Percentiles rank a stretch among this genome's conserved stretches.
Conservation (phyloP, 2,113 vertebrate species). For the Lophius piscatorius region DNA sequence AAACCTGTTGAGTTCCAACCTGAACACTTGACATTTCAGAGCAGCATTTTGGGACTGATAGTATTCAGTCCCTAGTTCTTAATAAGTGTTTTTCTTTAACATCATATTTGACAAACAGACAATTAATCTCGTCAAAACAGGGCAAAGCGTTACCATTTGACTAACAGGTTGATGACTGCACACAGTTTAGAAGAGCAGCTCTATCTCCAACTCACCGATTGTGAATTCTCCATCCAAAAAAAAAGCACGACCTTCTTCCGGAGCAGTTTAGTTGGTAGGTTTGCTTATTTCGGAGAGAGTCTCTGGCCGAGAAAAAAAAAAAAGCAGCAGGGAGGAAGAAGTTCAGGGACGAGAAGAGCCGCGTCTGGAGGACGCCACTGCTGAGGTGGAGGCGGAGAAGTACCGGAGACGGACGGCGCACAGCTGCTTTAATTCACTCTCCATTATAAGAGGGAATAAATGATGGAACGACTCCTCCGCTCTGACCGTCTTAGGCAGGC, state of each 20-base stretch:
- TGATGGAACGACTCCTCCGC: conserved; percentile 51
- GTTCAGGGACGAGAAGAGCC: conserved; percentile 22
- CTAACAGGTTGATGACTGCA: conserved; percentile 12
- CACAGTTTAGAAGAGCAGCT: neutral
- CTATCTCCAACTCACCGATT: conserved; percentile 60
- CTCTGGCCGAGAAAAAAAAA: conserved; percentile 7
- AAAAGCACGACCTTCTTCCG: conserved; percentile 19
- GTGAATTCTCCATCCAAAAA: conserved; percentile 61
- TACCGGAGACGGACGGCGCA: conserved; percentile 37
- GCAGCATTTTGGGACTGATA: too few species aligned
- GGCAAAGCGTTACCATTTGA: neutral
- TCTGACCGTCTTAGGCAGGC: conserved; percentile 52
- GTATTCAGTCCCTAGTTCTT: too few species aligned
- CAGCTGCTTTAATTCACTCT: conserved; percentile 51
- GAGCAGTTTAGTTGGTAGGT: conserved; percentile 37
- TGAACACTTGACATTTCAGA: too few species aligned
- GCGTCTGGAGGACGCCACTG: conserved; percentile 15
- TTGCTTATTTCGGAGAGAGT: conserved; percentile 37
- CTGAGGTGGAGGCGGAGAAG: conserved; percentile 39
- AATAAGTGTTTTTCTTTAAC: too few species aligned
- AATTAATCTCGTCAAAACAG: neutral
- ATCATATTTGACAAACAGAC: too few species aligned
- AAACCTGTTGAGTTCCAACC: conserved; percentile 75
- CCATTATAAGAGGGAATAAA: conserved; percentile 54
- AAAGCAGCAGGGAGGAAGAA: conserved; percentile 22